Conservation (phyloP, 2,113 vertebrate genomes). For the Passer domesticus region DNA sequence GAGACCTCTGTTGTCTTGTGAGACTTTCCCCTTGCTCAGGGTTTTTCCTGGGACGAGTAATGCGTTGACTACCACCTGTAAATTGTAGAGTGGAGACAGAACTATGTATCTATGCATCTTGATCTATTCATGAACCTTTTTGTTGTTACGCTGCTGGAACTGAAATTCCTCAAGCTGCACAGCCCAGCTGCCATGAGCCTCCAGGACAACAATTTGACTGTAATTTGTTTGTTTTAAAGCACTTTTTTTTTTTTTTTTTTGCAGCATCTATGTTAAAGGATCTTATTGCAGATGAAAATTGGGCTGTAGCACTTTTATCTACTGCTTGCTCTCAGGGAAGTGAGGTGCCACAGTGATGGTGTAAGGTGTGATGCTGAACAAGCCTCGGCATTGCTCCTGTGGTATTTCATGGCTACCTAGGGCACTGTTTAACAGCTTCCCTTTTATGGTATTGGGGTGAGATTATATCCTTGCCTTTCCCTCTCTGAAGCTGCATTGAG, state of each 20-base stretch:
- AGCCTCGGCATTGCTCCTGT: accelerated
- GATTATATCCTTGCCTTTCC: neutral
- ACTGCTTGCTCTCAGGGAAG: neutral
- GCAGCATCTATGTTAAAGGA: neutral
- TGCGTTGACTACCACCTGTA: neutral
- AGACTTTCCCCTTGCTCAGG: neutral
- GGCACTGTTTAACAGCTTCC: neutral
- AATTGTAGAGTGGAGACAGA: neutral
- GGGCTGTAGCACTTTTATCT: neutral
- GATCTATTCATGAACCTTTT: accelerated
- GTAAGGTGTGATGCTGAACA: neutral
- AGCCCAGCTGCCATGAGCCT: neutral
- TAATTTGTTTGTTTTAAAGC: neutral
- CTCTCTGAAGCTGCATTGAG: neutral
- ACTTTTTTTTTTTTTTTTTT: neutral
- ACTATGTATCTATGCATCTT: neutral
- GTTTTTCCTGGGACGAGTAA: neutral
- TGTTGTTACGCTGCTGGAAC: neutral
- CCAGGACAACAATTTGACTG: neutral
- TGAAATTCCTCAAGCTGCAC: neutral
- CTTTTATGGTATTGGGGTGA: neutral
- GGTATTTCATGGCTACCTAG: neutral
- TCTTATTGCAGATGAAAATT: neutral
- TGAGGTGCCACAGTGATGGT: neutral
- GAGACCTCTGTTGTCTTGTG: neutral